A percentile compares a stretch with the other conserved stretches of the same genome.
Evolutionary conservation across 2,797 vertebrate species (phyloP).

Genomic region (Sebastes oblongus): DNA sequence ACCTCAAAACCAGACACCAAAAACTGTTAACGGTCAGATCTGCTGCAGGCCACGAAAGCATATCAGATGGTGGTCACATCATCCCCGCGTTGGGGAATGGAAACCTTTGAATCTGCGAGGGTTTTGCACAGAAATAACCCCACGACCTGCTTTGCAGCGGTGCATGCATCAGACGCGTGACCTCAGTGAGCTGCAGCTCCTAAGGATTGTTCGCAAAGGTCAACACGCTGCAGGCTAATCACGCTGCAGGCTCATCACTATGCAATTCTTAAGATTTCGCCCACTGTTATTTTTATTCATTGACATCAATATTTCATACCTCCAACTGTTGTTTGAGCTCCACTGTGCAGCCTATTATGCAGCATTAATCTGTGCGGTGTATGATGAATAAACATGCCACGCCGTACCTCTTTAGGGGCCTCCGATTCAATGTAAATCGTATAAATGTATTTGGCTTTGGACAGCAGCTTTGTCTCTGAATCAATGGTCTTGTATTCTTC

Average conservation of each 20-base stretch:
- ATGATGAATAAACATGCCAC: slow-evolving; percentile 37
- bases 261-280: slow-evolving; percentile 7
- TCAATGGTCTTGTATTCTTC: slow-evolving; percentile 92
- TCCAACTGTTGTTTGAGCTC: slow-evolving; percentile 3
- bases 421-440: slow-evolving; percentile 89
- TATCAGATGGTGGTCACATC: slow-evolving; percentile 36
- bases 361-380: not conserved
- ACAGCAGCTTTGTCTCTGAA: slow-evolving; percentile 82
- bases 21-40: slow-evolving; percentile 36
- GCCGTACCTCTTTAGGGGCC: slow-evolving; percentile 93
- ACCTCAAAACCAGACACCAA: slow-evolving; percentile 47
- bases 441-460: slow-evolving; percentile 91
- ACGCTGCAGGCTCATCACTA: slow-evolving; percentile 35
- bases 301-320: slow-evolving; percentile 44
- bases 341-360: not conserved
- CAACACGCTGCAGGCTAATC: slow-evolving; percentile 40
- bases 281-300: slow-evolving; percentile 38
- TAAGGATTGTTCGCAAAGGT: slow-evolving; percentile 54
- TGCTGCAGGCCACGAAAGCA: slow-evolving; percentile 21
- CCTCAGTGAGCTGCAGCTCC: slow-evolving; percentile 30
- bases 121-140: slow-evolving; percentile 52
- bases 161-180: slow-evolving; percentile 27
- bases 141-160: slow-evolving; percentile 20
- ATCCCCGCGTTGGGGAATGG: slow-evolving; percentile 6
- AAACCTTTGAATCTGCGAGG: slow-evolving; percentile 50